Evolutionary conservation across 2,888 invertebrate genomes (phyloP).

Genomic region (Loripinus fragilis): DNA sequence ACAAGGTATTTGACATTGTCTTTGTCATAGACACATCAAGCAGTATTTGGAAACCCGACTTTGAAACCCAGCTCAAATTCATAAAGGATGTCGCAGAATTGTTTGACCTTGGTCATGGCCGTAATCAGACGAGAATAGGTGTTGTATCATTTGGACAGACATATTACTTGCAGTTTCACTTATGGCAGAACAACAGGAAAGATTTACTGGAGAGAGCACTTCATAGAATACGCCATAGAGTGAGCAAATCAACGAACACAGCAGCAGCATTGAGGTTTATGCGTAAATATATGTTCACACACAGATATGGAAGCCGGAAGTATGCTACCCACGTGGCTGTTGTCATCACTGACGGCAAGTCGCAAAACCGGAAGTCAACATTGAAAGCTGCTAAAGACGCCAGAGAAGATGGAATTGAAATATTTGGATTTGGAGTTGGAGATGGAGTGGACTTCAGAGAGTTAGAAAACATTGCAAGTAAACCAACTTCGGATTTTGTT

Average conservation of each 20-base stretch:
- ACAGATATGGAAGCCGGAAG: constrained; percentile 54
- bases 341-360: constrained; percentile 66
- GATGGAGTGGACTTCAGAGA: constrained; percentile 49
- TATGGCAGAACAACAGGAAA: constrained; percentile 53
- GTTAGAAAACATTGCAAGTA: constrained; percentile 47
- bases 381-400: constrained; percentile 49
- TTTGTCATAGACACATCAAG: constrained; percentile 70
- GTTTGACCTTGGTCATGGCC: constrained; percentile 60
- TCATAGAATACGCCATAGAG: constrained; percentile 51
- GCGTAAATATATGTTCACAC: constrained; percentile 60
- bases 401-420: constrained; percentile 52
- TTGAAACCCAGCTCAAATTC: constrained; percentile 62
- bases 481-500: constrained; percentile 46
- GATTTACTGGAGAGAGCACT: constrained; percentile 51
- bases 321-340: constrained; percentile 60
- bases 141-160: constrained; percentile 57
- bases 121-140: constrained; percentile 61
- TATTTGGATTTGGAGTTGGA: constrained; percentile 68
- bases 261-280: constrained; percentile 52
- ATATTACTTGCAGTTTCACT: constrained; percentile 60
- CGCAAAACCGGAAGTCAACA: constrained; percentile 52
- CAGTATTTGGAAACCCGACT: constrained; percentile 68
- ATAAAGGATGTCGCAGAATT: constrained; percentile 58
- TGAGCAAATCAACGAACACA: constrained; percentile 58
- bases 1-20: constrained; percentile 60